These are phyloP conservation scores for Agonopterix arenella DNA, from an alignment of 2,888 invertebrate genomes.

Conservation along the genomic window DNA sequence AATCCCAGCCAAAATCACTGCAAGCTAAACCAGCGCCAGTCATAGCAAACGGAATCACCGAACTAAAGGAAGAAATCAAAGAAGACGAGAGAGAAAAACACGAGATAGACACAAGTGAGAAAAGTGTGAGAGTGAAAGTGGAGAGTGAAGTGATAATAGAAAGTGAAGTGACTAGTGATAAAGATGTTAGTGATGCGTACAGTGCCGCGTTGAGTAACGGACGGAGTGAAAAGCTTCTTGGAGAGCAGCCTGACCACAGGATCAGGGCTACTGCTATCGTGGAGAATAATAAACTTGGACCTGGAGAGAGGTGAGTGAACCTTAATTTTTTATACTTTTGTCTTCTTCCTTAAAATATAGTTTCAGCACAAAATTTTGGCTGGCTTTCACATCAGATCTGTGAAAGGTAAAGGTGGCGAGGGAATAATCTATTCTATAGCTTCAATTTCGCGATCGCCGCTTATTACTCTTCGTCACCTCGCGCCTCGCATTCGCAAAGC, in stretches of 20 bases:
- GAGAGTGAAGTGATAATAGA: slow-evolving; percentile 46
- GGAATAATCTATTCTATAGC: too few species aligned
- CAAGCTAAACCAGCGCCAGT: slow-evolving; percentile 66
- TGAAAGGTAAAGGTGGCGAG: too few species aligned
- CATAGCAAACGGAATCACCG: slow-evolving; percentile 60
- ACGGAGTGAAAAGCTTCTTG: slow-evolving; percentile 84
- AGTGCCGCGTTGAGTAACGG: slow-evolving; percentile 78
- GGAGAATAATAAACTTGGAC: slow-evolving; percentile 76
- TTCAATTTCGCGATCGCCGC: too few species aligned
- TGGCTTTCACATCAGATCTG: too few species aligned
- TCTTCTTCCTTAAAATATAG: too few species aligned
- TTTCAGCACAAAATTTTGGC: too few species aligned
- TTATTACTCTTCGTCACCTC: too few species aligned
- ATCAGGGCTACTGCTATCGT: slow-evolving; percentile 78
- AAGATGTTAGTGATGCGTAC: slow-evolving; percentile 55
- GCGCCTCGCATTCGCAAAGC: too few species aligned
- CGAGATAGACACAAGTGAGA: slow-evolving; percentile 64
- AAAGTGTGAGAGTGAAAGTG: slow-evolving; percentile 47
- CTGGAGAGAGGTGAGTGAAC: slow-evolving; percentile 77
- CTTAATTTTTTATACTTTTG: neutral
- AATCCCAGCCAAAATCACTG: slow-evolving; percentile 61
- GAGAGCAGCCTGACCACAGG: slow-evolving; percentile 78
- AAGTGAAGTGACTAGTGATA: slow-evolving; percentile 56
- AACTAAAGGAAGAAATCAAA: slow-evolving; percentile 37
- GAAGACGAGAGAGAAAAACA: slow-evolving; percentile 55